Percentiles rank a stretch among this genome's conserved stretches.
These are phyloP conservation scores for Zaprionus nigranus DNA, from an alignment of 1,140 invertebrate species.

Conservation along the genomic window DNA sequence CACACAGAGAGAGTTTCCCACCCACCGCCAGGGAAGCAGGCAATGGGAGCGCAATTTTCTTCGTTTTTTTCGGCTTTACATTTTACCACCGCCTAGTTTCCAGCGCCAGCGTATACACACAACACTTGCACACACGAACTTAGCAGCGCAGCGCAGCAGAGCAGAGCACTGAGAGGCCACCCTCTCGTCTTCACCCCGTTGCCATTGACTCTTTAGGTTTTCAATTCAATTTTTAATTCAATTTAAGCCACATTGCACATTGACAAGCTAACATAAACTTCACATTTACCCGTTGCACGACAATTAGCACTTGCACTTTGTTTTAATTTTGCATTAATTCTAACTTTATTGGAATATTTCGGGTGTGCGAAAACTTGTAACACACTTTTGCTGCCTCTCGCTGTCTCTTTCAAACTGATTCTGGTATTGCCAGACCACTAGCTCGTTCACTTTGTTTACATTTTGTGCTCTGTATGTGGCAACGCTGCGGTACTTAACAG, in stretches of 20 bases:
- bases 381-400: conserved; percentile 68
- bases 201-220: conserved; percentile 37
- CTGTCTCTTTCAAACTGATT: conserved; percentile 71
- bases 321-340: conserved; percentile 51
- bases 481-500: conserved; percentile 29
- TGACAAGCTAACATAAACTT: conserved; percentile 27
- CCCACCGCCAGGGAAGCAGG: conserved; percentile 43
- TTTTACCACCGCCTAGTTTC: conserved; percentile 80
- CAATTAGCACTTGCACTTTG: conserved; percentile 61
- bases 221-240: conserved; percentile 33
- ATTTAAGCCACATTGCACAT: neutral
- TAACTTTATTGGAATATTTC: conserved; percentile 69
- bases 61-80: conserved; percentile 68
- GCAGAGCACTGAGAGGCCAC: conserved; percentile 39
- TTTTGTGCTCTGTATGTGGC: conserved; percentile 29
- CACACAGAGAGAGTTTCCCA: conserved; percentile 37
- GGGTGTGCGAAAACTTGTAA: conserved; percentile 70
- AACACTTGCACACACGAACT: conserved; percentile 61
- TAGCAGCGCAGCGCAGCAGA: conserved; percentile 31
- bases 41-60: conserved; percentile 61
- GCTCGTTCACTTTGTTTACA: conserved; percentile 44
- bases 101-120: conserved; percentile 76
- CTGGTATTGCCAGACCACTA: conserved; percentile 45
- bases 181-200: conserved; percentile 42
- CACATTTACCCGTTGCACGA: conserved; percentile 69